Base-by-base conservation (phyloP, 1,140 invertebrate species). In the Drosophila lini region DNA sequence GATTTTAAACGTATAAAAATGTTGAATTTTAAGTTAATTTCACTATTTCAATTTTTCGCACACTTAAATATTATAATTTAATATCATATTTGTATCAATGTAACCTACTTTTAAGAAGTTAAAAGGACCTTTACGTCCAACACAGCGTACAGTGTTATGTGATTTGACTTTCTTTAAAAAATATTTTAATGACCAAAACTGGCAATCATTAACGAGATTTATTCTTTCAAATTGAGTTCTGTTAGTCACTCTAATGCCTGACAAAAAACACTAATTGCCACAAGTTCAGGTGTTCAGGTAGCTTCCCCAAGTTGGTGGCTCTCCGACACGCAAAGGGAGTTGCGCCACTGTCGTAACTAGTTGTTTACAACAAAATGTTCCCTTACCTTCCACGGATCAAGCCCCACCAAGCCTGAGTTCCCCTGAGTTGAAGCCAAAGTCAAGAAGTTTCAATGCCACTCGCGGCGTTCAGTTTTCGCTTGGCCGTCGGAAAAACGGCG, bases 391-490 rank as follows among this genome's bases (percentile, higher is more conserved):
- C 25, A n/a, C 38, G 57, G 25, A 32, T 22, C 19, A 22, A 6
- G 2, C 28, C 57, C 50, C 34, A 10, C 42, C 11, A 28, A 31
- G 31, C 28, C 38, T 8, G 31, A n/a, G 36, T 44, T 31, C 13
- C n/a, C 16, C 16, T 19, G n/a, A n/a, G n/a, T n/a, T 25, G 40
- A 11, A 64, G 40, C 28, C 28, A 34, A 45, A 64, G 40, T 64
- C 38, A 42, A 61, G 68, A 68, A 70, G 58, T 82, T 78, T 82
- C 79, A 81, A 82, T 81, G 78, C 80, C 67, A 77, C 50, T 71
- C 70, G 61, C 59, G 47, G 61, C 59, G 47, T 67, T 73, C 52
- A 74, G 79, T 22, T 47, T 48, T 79, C 50, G 41, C 48, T 61
- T 61, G 19, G 34, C 32, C 57, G 31, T 19, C 28, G 57, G 57